Base-by-base conservation (phyloP, 2,797 vertebrate genomes). In the Sphenodon punctatus region DNA sequence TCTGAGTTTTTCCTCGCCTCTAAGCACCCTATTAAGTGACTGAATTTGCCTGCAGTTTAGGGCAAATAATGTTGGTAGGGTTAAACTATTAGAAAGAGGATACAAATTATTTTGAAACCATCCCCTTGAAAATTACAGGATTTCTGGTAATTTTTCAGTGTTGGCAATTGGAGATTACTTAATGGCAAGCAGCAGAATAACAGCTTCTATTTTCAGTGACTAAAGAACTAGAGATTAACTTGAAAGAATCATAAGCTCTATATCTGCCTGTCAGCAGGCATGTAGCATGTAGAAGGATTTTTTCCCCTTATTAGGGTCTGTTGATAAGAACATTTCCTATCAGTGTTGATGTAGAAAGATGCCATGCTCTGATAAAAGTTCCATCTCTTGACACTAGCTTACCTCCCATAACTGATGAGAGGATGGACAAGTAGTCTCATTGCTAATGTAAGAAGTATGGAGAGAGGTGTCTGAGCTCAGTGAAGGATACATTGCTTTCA, bases 381-480 rank as follows among this genome's bases (percentile, higher is more conserved):
- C 43, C 41, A 67, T 34, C 0, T 10, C 59, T 45, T 66, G 42
- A 36, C 0, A 1, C 55, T 75, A 45, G 14, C 87, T 78, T 81
- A 59, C 74, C 84, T 88, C 76, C 58, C 39, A n/a, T 75, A 82
- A 53, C 55, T 88, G 75, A 65, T 73, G 66, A n/a, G n/a, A n/a
- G 82, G 89, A 91, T 90, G 65, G 23, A 61, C 72, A 30, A 48
- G 51, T 41, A 41, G 46, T 46, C n/a, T 6, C 38, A 20, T 51
- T 67, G 5, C 55, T 85, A 82, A 89, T 92, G 17, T 70, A 32
- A 89, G 84, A 56, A 56, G 22, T 75, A 75, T 3, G 11, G 30
- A 34, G 78, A 70, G 86, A 49, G 49, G 22, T 78, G 79, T 34
- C 34, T 89, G 75, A 67, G 39, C 74, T 87, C 42, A 79, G n/a